phyloP scores from a whole-genome alignment of 2,113 vertebrate genomes.

The Echinops telfairi region DNA sequence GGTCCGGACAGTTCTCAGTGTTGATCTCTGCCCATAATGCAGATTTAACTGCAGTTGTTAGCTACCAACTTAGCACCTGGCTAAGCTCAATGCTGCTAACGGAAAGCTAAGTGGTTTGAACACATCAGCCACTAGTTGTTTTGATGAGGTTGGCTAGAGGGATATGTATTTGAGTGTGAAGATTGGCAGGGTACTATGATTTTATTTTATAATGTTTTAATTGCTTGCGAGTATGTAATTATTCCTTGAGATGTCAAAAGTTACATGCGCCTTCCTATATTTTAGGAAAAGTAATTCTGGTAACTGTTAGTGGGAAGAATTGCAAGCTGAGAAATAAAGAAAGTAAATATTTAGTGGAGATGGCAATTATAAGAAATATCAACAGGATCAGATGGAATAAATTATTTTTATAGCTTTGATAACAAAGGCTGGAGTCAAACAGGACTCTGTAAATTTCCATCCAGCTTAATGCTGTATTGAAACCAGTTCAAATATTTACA shows the following conservation, averaged over 20 bases:
- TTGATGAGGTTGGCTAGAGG: background rate
- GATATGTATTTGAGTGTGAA: background rate
- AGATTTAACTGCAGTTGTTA: background rate
- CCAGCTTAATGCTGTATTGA: background rate
- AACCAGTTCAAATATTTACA: too few relatives aligned
- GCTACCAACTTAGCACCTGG: background rate
- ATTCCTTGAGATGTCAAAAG: background rate
- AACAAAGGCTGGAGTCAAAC: background rate
- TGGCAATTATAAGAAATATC: background rate
- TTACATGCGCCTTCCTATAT: background rate
- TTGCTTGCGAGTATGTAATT: background rate
- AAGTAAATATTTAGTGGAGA: constrained; percentile 29
- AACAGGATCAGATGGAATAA: background rate
- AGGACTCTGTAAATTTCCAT: background rate
- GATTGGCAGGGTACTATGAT: background rate
- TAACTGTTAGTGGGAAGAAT: background rate
- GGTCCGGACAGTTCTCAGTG: background rate
- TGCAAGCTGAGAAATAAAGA: background rate
- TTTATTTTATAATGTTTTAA: constrained; percentile 27
- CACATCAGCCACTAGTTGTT: background rate
- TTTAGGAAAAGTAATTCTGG: constrained; percentile 5
- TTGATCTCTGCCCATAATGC: background rate
- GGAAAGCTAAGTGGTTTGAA: too few relatives aligned
- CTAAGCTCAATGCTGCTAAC: too few relatives aligned
- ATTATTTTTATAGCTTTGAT: background rate